Conservation (phyloP, 2,888 invertebrate species). For the Eupithecia pulchellata region DNA sequence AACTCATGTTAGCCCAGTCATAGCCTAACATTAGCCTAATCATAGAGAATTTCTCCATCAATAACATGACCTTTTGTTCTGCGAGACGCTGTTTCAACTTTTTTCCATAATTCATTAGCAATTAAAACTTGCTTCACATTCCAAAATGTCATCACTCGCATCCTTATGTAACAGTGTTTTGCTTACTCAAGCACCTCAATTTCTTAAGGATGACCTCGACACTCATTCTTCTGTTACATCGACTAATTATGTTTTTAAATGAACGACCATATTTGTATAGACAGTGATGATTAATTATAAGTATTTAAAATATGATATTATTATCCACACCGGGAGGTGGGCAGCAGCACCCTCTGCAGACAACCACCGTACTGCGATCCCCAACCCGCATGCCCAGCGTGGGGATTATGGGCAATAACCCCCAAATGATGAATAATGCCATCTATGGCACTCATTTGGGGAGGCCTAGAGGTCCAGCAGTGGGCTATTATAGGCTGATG, state of each 20-base stretch:
- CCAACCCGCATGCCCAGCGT: too few relatives aligned
- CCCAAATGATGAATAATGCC: too few relatives aligned
- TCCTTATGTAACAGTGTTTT: slow-evolving; percentile 24
- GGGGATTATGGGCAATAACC: too few relatives aligned
- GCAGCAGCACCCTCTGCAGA: too few relatives aligned
- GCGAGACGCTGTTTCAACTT: not conserved
- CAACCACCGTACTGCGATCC: too few relatives aligned
- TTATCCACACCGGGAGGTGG: too few relatives aligned
- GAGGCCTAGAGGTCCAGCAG: too few relatives aligned
- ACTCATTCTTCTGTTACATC: slow-evolving; percentile 39
- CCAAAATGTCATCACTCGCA: slow-evolving; percentile 19
- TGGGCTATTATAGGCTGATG: too few relatives aligned
- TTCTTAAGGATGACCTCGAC: slow-evolving; percentile 36
- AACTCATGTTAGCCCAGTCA: not conserved
- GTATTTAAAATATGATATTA: too few relatives aligned
- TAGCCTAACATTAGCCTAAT: too few relatives aligned
- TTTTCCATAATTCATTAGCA: slow-evolving; percentile 1
- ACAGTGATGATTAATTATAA: not conserved
- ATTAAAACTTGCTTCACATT: slow-evolving; percentile 26
- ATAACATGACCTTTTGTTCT: slow-evolving; percentile 1
- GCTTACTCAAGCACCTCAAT: slow-evolving; percentile 17
- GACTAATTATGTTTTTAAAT: slow-evolving; percentile 24
- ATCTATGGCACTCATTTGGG: too few relatives aligned
- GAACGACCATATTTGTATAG: slow-evolving; percentile 26
- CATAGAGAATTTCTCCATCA: not conserved